phyloP scores from a whole-genome alignment of 2,888 invertebrate genomes.

The Hemaris fuciformis region DNA sequence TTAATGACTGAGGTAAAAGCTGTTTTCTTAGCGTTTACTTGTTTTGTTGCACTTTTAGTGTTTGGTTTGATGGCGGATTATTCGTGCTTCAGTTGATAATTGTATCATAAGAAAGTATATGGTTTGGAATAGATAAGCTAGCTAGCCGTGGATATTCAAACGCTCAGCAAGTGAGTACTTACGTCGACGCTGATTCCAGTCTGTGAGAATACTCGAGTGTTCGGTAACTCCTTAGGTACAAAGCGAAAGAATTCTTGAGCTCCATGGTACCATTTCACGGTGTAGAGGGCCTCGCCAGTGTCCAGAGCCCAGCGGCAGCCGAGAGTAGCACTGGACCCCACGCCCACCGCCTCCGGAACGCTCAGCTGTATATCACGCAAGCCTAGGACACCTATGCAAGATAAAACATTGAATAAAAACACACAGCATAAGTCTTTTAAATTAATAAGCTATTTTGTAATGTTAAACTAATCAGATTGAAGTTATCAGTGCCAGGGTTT shows the following conservation, averaged over 20 bases:
- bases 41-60: constrained; percentile 26
- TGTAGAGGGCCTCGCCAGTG: constrained; percentile 85
- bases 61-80: constrained; percentile 19
- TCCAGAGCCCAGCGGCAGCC: constrained; percentile 88
- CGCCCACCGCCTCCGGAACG: constrained; percentile 86
- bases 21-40: constrained; percentile 25
- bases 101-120: constrained; percentile 3
- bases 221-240: constrained; percentile 90
- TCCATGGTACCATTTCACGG: constrained; percentile 92
- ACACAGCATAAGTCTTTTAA: too few relatives aligned
- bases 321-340: constrained; percentile 86
- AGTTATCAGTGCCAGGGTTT: too few relatives aligned
- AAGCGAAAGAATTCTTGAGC: constrained; percentile 89
- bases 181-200: constrained; percentile 87
- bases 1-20: constrained; percentile 36
- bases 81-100: constrained; percentile 14
- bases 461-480: too few relatives aligned
- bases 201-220: constrained; percentile 86
- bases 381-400: constrained; percentile 76
- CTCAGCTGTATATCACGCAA: constrained; percentile 86
- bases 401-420: not conserved
- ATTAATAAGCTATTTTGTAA: too few relatives aligned
- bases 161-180: constrained; percentile 60
- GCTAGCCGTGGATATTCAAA: not conserved
- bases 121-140: not conserved